Evolutionary conservation across 1,140 invertebrate species (phyloP), one percentile per base, ranked within the genome.

Genomic region (Drosophila busckii): DNA sequence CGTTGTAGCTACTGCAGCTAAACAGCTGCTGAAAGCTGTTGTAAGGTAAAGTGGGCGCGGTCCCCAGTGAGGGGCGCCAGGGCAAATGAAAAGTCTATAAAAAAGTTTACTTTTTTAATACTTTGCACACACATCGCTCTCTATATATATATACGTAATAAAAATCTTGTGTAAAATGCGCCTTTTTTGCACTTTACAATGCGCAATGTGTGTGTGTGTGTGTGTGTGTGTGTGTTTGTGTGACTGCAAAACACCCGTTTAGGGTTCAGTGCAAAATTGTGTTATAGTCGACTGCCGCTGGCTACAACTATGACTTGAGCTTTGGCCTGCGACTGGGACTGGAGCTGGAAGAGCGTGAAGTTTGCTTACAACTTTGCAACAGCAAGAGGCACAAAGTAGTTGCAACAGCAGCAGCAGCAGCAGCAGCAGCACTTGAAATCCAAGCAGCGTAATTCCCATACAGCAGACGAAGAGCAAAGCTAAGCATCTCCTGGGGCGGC

Each of bases 101-200:
- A 78, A 46, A 80, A 80, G 75, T 80, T 82, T 66, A 80, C 75
- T 80, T 80, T 80, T 80, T 82, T 80, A 80, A 80, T 80, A 80
- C 75, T 82, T 80, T 82, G 66, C 64, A 37, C 75, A n/a, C n/a
- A n/a, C n/a, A n/a, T n/a, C n/a, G n/a, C n/a, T n/a, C n/a, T n/a
- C n/a, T n/a, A n/a, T n/a, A n/a, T n/a, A 80, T 80, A 75, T 73
- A 80, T 82, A 80, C 69, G 65, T 75, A 82, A 83, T 83, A 82
- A 82, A 82, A 82, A 82, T 82, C 75, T 82, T 82, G 76, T n/a
- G n/a, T 82, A 83, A 82, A 82, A 83, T 82, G 76, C 75, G 70
- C 75, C 75, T 76, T 83, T 80, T 82, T 83, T 76, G 64, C 75
- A 73, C 68, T 73, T 69, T 53, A 78, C 67, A 78, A 67, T 71